These are phyloP conservation scores for Julus scandinavius DNA, from an alignment of 2,888 invertebrate species.

Conservation along the genomic window DNA sequence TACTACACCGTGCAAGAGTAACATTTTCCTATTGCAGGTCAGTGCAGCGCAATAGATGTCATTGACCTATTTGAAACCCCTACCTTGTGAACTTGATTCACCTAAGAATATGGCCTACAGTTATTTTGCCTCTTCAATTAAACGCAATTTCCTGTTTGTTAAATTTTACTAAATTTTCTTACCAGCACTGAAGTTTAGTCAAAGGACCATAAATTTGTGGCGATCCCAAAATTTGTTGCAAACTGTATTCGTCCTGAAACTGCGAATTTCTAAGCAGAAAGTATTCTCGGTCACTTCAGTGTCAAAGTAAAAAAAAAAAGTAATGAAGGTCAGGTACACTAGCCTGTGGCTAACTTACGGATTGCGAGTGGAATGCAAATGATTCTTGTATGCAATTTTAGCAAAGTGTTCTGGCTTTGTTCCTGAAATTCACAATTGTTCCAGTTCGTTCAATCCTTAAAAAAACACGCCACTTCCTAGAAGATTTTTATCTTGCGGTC, in stretches of 20 bases:
- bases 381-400: conserved; percentile 98
- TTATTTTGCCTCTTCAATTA: not conserved
- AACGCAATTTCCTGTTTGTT: not conserved
- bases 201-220: conserved; percentile 90
- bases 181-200: conserved; percentile 95
- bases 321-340: not conserved
- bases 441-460: not conserved
- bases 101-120: not conserved
- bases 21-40: not conserved
- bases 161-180: conserved; percentile 56
- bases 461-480: not conserved
- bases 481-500: not conserved
- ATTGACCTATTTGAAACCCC: not conserved
- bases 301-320: not conserved
- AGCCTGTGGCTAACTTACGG: conserved; percentile 72
- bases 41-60: conserved; percentile 7
- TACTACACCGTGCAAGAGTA: not conserved
- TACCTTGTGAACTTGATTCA: conserved; percentile 7
- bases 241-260: conserved; percentile 88
- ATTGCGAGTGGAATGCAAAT: conserved; percentile 95
- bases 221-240: conserved; percentile 90
- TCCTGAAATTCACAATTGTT: conserved; percentile 65
- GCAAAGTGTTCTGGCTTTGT: conserved; percentile 93
- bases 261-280: conserved; percentile 80
- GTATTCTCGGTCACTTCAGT: conserved; percentile 44